Percentiles rank a stretch among this genome's conserved stretches.
Evolutionary conservation across 2,797 vertebrate genomes (phyloP).

Genomic region (Diplodus puntazzo): DNA sequence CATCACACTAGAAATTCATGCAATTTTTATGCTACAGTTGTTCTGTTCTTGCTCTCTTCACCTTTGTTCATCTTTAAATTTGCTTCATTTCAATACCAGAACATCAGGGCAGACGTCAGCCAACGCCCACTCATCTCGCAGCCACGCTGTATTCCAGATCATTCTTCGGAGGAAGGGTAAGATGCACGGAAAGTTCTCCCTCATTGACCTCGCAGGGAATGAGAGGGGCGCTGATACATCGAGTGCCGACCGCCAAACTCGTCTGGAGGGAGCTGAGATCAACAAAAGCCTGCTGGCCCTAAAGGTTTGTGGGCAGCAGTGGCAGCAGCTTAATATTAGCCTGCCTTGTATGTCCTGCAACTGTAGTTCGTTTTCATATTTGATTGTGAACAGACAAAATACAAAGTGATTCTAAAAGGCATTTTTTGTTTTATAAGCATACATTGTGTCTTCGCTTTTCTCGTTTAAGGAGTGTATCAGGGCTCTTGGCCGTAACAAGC

Average conservation of each 20-base stretch:
- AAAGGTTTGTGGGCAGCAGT: slow-evolving; percentile 84
- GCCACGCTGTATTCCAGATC: slow-evolving; percentile 97
- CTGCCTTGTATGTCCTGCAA: not conserved
- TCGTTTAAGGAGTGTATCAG: slow-evolving; percentile 93
- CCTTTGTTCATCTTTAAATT: not conserved
- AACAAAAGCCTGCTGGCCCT: slow-evolving; percentile 98
- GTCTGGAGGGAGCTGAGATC: slow-evolving; percentile 97
- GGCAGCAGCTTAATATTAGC: not conserved
- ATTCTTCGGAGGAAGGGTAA: slow-evolving; percentile 94
- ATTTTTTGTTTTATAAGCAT: rapidly evolving
- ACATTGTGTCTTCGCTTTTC: not conserved
- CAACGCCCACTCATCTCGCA: slow-evolving; percentile 97
- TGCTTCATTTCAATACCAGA: slow-evolving; percentile 73
- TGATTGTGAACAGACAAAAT: not conserved
- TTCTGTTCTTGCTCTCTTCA: not conserved
- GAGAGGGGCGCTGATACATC: slow-evolving; percentile 96
- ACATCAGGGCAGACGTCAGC: slow-evolving; percentile 98
- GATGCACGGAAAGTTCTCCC: slow-evolving; percentile 96
- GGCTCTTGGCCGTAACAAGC: slow-evolving; percentile 96
- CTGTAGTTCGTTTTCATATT: not conserved
- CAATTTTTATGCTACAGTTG: not conserved
- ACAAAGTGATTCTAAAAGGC: not conserved
- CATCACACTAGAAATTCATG: not conserved
- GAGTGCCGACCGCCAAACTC: slow-evolving; percentile 94
- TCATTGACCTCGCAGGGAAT: slow-evolving; percentile 96